Conservation (phyloP, 2,888 invertebrate genomes). For the Physocephala rufipes region DNA sequence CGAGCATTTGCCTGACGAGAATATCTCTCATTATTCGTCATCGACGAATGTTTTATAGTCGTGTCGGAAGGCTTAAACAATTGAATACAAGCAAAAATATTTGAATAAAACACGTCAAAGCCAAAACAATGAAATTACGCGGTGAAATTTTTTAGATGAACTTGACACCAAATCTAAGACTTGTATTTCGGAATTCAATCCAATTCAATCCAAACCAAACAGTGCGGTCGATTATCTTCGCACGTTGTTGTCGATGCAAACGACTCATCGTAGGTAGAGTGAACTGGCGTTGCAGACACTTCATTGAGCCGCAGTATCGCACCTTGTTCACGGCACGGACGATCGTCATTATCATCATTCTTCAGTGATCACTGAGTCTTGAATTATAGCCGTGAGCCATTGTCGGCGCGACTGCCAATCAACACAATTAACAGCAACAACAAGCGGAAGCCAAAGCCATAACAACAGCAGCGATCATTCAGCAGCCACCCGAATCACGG, state of each 20-base stretch:
- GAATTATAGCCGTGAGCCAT: conserved; percentile 58
- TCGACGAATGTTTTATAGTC: conserved; percentile 7
- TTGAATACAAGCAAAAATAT: conserved; percentile 4
- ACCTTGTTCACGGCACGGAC: conserved; percentile 34
- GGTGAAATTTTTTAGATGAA: conserved; percentile 58
- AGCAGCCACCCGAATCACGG: conserved; percentile 27
- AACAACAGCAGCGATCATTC: conserved; percentile 15
- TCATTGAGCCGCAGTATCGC: conserved; percentile 49
- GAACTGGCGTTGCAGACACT: conserved; percentile 27
- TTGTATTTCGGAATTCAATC: conserved; percentile 42
- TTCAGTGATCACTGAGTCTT: conserved; percentile 56
- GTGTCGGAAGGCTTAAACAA: neutral
- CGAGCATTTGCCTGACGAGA: neutral
- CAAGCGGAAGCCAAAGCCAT: neutral
- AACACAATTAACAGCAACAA: conserved; percentile 25
- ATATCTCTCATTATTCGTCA: conserved; percentile 16
- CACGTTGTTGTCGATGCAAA: conserved; percentile 22
- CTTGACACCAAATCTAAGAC: conserved; percentile 64
- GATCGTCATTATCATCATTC: conserved; percentile 44
- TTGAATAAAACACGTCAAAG: neutral
- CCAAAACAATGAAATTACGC: neutral
- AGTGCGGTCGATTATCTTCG: conserved; percentile 27
- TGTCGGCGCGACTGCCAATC: conserved; percentile 45
- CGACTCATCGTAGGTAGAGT: neutral
- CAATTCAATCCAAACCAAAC: neutral